Evolutionary conservation across 2,113 vertebrate genomes (phyloP), one percentile per base, ranked within the genome.

Genomic region (Acrocephalus arundinaceus): DNA sequence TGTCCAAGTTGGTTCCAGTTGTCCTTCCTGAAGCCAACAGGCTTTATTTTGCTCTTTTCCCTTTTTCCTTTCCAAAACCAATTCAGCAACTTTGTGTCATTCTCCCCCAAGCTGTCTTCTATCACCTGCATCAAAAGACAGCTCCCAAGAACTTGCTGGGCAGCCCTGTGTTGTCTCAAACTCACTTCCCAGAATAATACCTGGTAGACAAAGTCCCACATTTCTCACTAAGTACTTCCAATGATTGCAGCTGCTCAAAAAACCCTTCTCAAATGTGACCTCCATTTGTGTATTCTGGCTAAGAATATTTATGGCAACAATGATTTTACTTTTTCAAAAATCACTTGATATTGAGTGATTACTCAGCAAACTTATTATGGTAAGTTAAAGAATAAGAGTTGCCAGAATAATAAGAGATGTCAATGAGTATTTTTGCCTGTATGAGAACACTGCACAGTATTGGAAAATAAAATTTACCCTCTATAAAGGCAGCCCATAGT

Each of bases 391-490:
- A 45, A 16, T 13, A 63, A 31, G 33, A 85, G 20, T 27, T 59
- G 31, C 35, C 62, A 90, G 92, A 55, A 89, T 62, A 49, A 45
- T 31, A 71, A 52, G 27, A 89, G 18, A 62, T 54, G 41, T 23
- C 71, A 87, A 11, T 55, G 75, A 67, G 27, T 93, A 87, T 74
- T 96, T 96, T 73, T 97, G 35, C 73, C 74, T 94, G 62, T 61
- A 80, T 55, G 84, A 88, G 71, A 94, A 82, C 77, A 92, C 55
- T 52, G 35, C n/a, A 79, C 3, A 16, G 39, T 61, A 72, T 28
- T 16, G 57, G 87, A 37, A 91, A 89, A 85, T 25, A 76, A 85
- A 75, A 67, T 61, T 76, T 94, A 61, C n/a, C 46, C 43, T 75
- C 43, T 63, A 55, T 81, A 93, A 95, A 92, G 15, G 80, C 59